A percentile compares a stretch with the other conserved stretches of the same genome.
Conservation (phyloP, 2,113 vertebrate genomes). For the Apus apus region DNA sequence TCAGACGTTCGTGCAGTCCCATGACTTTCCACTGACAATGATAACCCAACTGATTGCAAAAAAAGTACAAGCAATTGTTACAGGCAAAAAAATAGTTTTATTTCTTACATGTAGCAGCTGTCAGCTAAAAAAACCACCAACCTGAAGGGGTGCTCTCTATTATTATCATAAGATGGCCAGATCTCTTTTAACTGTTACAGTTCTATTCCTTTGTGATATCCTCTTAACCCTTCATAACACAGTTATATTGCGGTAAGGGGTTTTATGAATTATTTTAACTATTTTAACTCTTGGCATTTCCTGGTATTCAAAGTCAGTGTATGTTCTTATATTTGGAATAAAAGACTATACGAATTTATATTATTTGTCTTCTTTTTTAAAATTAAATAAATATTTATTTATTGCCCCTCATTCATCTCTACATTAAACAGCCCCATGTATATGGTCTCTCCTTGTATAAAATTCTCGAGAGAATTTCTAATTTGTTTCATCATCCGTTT, state of each 20-base stretch:
- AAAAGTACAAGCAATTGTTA: constrained; percentile 3
- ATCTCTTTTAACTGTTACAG: not conserved
- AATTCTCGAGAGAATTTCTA: not conserved
- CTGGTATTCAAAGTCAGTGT: not conserved
- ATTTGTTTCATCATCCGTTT: not conserved
- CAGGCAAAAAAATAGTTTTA: not conserved
- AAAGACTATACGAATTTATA: not conserved
- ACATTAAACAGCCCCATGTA: not conserved
- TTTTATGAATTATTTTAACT: not conserved
- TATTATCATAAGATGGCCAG: not conserved
- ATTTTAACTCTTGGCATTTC: not conserved
- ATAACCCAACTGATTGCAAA: not conserved
- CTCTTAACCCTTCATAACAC: not conserved
- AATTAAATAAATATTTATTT: not conserved
- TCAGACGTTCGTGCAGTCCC: not conserved
- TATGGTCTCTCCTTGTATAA: not conserved
- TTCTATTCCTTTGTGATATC: not conserved
- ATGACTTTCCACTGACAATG: not conserved
- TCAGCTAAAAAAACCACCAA: not conserved
- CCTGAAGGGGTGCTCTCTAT: not conserved
- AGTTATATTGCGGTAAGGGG: not conserved
- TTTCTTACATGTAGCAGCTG: not conserved
- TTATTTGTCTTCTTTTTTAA: not conserved
- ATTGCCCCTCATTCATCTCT: not conserved
- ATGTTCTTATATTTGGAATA: not conserved